phyloP scores from a whole-genome alignment of 2,888 invertebrate genomes.

The Agrochola macilenta region DNA sequence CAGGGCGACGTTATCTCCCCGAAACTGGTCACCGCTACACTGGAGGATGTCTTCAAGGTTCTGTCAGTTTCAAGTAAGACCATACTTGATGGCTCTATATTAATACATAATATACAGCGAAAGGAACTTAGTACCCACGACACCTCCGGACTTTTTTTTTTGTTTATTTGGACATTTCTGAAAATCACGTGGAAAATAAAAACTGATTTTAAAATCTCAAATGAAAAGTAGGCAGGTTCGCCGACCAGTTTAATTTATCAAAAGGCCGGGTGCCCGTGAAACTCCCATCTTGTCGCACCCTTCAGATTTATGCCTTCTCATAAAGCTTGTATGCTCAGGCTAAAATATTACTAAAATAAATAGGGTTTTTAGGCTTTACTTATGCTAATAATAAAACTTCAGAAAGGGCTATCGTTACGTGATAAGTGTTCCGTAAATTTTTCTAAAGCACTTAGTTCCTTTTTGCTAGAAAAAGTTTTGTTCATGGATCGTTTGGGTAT shows the following conservation, averaged over 20 bases:
- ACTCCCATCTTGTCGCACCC: constrained; percentile 3
- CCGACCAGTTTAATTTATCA: constrained; percentile 28
- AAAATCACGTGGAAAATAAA: not conserved
- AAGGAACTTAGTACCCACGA: too few relatives aligned
- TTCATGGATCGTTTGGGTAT: not conserved
- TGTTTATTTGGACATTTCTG: not conserved
- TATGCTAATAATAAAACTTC: constrained; percentile 42
- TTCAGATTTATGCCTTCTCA: constrained; percentile 33
- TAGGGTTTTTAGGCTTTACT: constrained; percentile 12
- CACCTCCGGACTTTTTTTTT: too few relatives aligned
- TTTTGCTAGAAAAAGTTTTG: not conserved
- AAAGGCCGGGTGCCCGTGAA: constrained; percentile 11
- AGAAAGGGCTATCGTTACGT: constrained; percentile 9
- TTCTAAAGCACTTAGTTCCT: not conserved
- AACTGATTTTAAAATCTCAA: not conserved
- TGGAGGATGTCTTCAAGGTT: too few relatives aligned
- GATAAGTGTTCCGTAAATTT: constrained; percentile 16
- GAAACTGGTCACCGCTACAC: too few relatives aligned
- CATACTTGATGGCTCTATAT: too few relatives aligned
- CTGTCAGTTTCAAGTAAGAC: too few relatives aligned
- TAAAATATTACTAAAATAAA: constrained; percentile 43
- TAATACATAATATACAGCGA: too few relatives aligned
- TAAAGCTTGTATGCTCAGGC: constrained; percentile 16
- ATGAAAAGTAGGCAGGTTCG: not conserved
- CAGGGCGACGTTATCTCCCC: too few relatives aligned